Base-by-base conservation (phyloP, 1,140 invertebrate genomes). In the Neelides sp. region DNA sequence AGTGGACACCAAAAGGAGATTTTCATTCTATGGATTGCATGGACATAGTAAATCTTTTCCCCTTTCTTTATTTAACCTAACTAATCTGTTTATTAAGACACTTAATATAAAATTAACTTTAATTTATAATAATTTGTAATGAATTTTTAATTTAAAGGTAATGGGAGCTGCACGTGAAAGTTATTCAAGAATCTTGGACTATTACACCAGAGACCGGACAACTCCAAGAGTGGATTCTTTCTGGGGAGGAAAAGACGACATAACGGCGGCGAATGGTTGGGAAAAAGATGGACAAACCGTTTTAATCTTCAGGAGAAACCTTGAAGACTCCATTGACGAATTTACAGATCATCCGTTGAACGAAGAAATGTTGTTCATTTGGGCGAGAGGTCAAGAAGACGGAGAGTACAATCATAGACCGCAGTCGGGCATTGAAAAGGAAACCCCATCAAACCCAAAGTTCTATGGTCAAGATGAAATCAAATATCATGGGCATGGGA, bases 381-480 rank as follows among this genome's bases (percentile, higher is more conserved):
- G 89, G 85, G 87, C 91, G 0, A 77, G 79, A 58, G 90, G 90
- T 1, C 89, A 88, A 62, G 76, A 87, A 64, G 68, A 71, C 0
- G 76, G 75, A 12, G 74, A 76, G 39, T 86, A 86, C 65, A 64
- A 79, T 19, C 85, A 89, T 65, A 62, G 70, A 0, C 83, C 85
- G 1, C 72, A 76, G 19, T 84, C 83, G 30, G 83, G 82, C 2
- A 63, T 86, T 7, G 70, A 73, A 43, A 47, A 73, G 10, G 73
- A 76, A 12, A 64, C 70, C 39, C 71, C 73, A 1, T 69, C 69
- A 4, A 71, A 80, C 1, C 77, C 77, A 54, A 78, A 89, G 58
- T 94, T 92, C 69, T 94, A 94, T 69, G 75, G 78, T 45, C 69
- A 72, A 5, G 89, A 93, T 65, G 87, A 92, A 66, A 66, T 94